phyloP scores from a whole-genome alignment of 92 coral and sea anemone genomes.

The Epizoanthus ramosus region DNA sequence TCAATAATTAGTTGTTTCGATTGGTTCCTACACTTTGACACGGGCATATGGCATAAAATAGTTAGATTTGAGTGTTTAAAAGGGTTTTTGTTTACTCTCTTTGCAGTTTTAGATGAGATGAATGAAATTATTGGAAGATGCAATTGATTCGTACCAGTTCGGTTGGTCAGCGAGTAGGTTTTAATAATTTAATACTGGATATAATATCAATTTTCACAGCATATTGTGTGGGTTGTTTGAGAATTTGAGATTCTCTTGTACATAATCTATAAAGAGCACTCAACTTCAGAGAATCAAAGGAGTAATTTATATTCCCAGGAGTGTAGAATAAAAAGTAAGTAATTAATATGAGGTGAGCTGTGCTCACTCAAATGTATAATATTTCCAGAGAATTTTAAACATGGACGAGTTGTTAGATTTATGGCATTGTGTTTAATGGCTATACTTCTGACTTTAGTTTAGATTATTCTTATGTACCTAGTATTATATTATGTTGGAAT shows the following conservation, averaged over 20 bases:
- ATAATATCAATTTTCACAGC: background rate
- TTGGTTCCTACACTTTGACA: too few species aligned
- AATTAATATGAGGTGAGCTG: conserved; percentile 12
- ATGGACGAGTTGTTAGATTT: background rate
- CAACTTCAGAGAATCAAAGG: conserved; percentile 10
- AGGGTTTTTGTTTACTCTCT: too few species aligned
- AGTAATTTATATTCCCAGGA: conserved; percentile 23
- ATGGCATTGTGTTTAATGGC: background rate
- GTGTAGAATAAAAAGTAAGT: conserved; percentile 22
- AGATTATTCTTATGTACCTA: too few species aligned
- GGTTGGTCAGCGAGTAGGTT: too few species aligned
- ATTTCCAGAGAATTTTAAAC: conserved; percentile 6
- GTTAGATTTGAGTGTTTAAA: too few species aligned
- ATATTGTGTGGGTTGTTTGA: background rate
- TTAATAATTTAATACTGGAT: background rate
- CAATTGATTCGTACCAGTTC: too few species aligned
- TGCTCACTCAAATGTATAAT: conserved; percentile 35
- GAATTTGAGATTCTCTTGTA: conserved; percentile 34
- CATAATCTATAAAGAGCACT: background rate
- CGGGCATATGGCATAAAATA: too few species aligned
- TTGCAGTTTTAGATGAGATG: too few species aligned
- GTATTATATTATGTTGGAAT: too few species aligned
- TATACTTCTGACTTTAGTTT: background rate
- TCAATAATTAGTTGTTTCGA: too few species aligned
- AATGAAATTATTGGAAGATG: too few species aligned